Evolutionary conservation across 2,888 invertebrate genomes (phyloP).

Genomic region (Drosophila tanythrix): DNA sequence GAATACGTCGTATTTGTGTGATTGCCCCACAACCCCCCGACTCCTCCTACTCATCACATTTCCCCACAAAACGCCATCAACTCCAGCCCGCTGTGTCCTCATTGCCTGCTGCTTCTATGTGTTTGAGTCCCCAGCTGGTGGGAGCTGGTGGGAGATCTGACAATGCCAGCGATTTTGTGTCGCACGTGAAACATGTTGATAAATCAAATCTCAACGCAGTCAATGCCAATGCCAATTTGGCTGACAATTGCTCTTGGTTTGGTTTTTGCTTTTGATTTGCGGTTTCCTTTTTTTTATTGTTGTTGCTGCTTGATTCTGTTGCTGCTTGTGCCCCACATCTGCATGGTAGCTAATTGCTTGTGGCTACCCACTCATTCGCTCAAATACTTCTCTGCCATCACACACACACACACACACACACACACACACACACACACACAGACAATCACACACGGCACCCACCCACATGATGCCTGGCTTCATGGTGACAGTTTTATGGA

Average conservation of each 20-base stretch:
- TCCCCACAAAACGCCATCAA: not conserved
- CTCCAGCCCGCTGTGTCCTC: not conserved
- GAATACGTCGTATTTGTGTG: constrained; percentile 75
- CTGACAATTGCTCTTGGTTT: constrained; percentile 73
- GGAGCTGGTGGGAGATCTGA: constrained; percentile 28
- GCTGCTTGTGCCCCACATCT: constrained; percentile 28
- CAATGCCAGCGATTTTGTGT: constrained; percentile 60
- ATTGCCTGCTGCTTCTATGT: constrained; percentile 8
- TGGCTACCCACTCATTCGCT: constrained; percentile 35
- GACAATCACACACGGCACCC: not conserved
- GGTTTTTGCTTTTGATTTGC: constrained; percentile 55
- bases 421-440: not conserved
- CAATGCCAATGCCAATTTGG: constrained; percentile 79
- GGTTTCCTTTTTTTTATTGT: constrained; percentile 35
- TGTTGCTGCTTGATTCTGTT: not conserved
- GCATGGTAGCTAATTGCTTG: constrained; percentile 63
- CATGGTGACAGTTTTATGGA: constrained; percentile 56
- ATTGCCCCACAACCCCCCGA: constrained; percentile 37
- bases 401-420: not conserved
- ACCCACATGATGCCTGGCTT: constrained; percentile 11
- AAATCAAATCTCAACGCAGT: constrained; percentile 77
- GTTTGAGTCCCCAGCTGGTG: constrained; percentile 65
- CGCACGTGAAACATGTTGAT: constrained; percentile 78
- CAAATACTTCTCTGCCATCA: not conserved
- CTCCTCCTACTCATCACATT: not conserved